Evolutionary conservation across 2,888 invertebrate species (phyloP), one percentile per base, ranked within the genome.

Genomic region (Invenusta paracnida): DNA sequence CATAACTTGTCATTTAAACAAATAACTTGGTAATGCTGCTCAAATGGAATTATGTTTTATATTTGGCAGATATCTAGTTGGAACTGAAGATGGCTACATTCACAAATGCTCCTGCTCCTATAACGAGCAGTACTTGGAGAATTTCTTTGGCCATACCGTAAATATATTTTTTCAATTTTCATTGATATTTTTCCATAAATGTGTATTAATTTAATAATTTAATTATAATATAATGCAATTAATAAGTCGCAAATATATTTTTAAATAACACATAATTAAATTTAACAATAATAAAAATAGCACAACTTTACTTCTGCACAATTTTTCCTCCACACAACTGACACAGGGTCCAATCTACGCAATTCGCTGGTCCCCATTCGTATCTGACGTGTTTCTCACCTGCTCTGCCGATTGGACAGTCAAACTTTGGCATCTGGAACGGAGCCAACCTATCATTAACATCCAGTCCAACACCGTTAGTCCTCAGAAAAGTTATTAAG

Each of bases 21-120:
- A n/a, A n/a, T n/a, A n/a, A n/a, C n/a, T n/a, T n/a, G n/a, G n/a
- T n/a, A n/a, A n/a, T n/a, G n/a, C n/a, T n/a, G n/a, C n/a, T n/a
- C n/a, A n/a, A n/a, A n/a, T n/a, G n/a, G n/a, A n/a, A n/a, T n/a
- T n/a, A n/a, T n/a, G n/a, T n/a, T 82, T 48, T 83, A 5, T 23
- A 1, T 2, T 17, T 48, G 89, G 2, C 88, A 91, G 91, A 81
- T 96, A 96, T 90, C 93, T 94, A 82, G 94, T 96, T 0, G 95
- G 95, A 0, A 96, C 96, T 0, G 95, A 95, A 88, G 95, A 96
- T 89, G 97, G 97, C 0, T 95, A 94, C 88, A 92, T 92, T 81
- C 91, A 92, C 89, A 94, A 93, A 89, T 96, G 96, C 89, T 95
- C 96, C 0, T 95, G 94, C 48, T 94, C 95, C 88, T 95, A 95